These are phyloP conservation scores for Brenthis ino DNA, from an alignment of 2,888 invertebrate genomes.

Conservation along the genomic window DNA sequence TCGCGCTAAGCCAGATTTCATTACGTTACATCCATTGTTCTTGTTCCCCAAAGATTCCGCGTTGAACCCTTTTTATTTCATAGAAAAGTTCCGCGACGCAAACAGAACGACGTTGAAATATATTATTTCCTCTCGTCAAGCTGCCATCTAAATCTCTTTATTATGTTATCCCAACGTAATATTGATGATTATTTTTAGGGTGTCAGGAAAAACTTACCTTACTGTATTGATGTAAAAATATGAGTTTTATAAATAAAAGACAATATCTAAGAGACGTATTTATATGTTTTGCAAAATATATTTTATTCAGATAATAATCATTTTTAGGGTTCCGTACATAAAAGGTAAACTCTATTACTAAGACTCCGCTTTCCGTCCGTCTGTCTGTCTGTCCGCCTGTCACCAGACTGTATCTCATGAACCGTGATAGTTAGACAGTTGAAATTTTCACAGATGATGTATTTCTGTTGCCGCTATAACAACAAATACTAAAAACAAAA, in stretches of 20 bases:
- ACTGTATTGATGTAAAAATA: slow-evolving; percentile 3
- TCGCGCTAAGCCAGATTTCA: slow-evolving; percentile 25
- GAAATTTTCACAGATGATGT: too few species aligned
- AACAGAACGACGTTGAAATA: slow-evolving; percentile 13
- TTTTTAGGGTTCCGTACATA: too few species aligned
- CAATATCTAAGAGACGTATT: not conserved
- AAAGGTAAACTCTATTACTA: too few species aligned
- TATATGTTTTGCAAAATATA: not conserved
- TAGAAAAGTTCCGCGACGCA: slow-evolving; percentile 22
- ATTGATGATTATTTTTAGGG: slow-evolving; percentile 22
- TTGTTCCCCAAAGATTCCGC: slow-evolving; percentile 20
- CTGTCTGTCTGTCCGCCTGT: too few species aligned
- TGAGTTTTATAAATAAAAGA: not conserved
- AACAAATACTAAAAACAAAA: too few species aligned
- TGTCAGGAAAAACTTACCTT: not conserved
- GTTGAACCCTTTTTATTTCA: slow-evolving; percentile 26
- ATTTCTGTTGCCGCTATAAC: too few species aligned
- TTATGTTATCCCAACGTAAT: slow-evolving; percentile 16
- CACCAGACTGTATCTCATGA: too few species aligned
- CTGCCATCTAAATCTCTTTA: slow-evolving; percentile 22
- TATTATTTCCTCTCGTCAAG: slow-evolving; percentile 20
- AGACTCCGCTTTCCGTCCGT: too few species aligned
- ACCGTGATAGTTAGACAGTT: too few species aligned
- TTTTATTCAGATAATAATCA: too few species aligned
- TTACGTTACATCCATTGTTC: slow-evolving; percentile 26